These are phyloP conservation scores for Pseudomugil tenellus DNA, from an alignment of 2,797 vertebrate species.

Conservation along the genomic window DNA sequence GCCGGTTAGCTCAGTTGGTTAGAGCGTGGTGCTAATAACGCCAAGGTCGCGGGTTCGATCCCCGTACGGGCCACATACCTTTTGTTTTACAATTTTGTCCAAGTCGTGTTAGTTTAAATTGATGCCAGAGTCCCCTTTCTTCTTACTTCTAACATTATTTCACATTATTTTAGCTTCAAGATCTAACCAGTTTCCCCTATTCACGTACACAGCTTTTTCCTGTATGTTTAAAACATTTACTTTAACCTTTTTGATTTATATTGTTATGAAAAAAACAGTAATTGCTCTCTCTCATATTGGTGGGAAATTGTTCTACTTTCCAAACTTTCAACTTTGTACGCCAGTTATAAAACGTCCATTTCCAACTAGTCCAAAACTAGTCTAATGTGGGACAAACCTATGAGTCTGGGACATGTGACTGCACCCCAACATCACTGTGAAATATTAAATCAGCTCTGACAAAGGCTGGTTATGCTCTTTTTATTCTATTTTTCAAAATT, in stretches of 20 bases:
- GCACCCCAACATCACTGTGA: background rate
- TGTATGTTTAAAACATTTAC: background rate
- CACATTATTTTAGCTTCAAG: too few species aligned
- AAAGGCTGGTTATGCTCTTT: background rate
- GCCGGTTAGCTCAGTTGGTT: slow-evolving; percentile 75
- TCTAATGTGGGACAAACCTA: background rate
- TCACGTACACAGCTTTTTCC: too few species aligned
- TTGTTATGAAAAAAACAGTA: too few species aligned
- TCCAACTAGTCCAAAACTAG: background rate
- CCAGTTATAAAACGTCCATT: background rate
- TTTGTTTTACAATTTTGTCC: background rate
- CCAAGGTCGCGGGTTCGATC: slow-evolving; percentile 78
- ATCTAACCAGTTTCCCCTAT: too few species aligned
- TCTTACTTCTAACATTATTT: too few species aligned
- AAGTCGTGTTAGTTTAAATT: too few species aligned
- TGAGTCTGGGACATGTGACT: background rate
- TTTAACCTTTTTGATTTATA: too few species aligned
- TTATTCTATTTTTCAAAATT: accelerated
- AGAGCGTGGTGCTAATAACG: slow-evolving; percentile 81
- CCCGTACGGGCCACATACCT: slow-evolving; percentile 61
- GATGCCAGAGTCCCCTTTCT: background rate
- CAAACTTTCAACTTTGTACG: background rate
- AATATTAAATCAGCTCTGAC: background rate
- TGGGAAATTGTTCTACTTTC: background rate
- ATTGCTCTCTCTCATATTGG: too few species aligned